Evolutionary conservation across 2,797 vertebrate species (phyloP).

Genomic region (Arrhamphus sclerolepis): DNA sequence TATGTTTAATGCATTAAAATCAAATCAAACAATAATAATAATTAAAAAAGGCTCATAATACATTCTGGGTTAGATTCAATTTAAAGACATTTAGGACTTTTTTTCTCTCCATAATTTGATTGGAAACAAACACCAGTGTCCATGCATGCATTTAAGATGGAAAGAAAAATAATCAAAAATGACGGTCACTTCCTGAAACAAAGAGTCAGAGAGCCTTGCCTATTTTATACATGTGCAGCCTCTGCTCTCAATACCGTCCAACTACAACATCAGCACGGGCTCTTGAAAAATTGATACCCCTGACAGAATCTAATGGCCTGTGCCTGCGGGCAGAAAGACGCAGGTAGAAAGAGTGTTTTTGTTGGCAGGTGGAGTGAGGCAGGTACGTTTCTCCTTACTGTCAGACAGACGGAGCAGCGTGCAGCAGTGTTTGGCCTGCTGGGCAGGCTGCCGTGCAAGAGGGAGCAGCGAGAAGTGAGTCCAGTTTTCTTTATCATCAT

Average conservation of each 20-base stretch:
- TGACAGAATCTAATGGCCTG: conserved; percentile 64
- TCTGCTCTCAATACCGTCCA: conserved; percentile 19
- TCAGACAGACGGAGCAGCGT: conserved; percentile 30
- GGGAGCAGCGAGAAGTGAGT: conserved; percentile 22
- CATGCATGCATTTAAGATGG: background rate
- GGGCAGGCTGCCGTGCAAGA: conserved; percentile 39
- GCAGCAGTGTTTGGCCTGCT: background rate
- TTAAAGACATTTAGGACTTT: background rate
- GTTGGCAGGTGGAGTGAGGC: conserved; percentile 25
- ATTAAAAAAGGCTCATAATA: too few species aligned
- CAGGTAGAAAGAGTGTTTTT: conserved; percentile 14
- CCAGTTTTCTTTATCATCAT: conserved; percentile 21
- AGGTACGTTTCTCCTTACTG: conserved; percentile 13
- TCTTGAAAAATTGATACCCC: conserved; percentile 67
- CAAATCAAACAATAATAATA: too few species aligned
- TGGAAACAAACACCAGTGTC: background rate
- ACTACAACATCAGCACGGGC: conserved; percentile 32
- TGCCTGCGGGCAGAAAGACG: conserved; percentile 42
- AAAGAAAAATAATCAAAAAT: conserved; percentile 21
- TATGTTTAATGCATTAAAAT: too few species aligned
- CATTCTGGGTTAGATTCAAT: too few species aligned
- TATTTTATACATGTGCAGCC: conserved; percentile 43
- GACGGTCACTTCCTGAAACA: conserved; percentile 5
- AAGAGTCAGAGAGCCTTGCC: conserved; percentile 9
- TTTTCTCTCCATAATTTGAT: conserved; percentile 9